Percentiles rank a stretch among this genome's conserved stretches.
phyloP scores from a whole-genome alignment of 2,797 vertebrate genomes.

The Hylomyscus alleni region DNA sequence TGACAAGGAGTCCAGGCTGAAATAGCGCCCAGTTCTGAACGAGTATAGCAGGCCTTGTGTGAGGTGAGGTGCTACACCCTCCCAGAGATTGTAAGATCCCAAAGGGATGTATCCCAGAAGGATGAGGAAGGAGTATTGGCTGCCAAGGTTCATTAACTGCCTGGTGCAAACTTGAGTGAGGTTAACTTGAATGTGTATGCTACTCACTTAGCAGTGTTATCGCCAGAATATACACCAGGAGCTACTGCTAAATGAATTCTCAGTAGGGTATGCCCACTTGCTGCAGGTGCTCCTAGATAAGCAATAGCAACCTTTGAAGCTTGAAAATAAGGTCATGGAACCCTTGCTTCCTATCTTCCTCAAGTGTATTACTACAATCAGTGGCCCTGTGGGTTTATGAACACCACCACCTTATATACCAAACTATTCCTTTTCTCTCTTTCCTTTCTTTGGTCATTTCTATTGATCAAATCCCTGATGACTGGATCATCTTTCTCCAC shows the following conservation, averaged over 20 bases:
- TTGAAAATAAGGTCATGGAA: not conserved
- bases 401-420: not conserved
- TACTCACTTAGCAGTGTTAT: not conserved
- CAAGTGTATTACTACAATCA: not conserved
- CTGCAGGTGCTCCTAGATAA: not conserved
- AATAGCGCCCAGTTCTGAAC: not conserved
- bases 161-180: not conserved
- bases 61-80: rapidly evolving
- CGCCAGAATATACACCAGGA: not conserved
- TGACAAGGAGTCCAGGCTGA: not conserved
- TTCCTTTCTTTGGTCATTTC: not conserved
- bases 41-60: not conserved
- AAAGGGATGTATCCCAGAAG: not conserved
- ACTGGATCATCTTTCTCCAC: not conserved
- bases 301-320: not conserved
- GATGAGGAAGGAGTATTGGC: too few relatives aligned
- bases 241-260: not conserved
- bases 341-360: not conserved
- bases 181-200: not conserved
- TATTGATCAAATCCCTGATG: not conserved
- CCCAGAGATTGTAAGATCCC: not conserved
- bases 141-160: not conserved
- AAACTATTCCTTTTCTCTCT: not conserved
- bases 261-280: not conserved
- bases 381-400: not conserved